Evolutionary conservation across 2,888 invertebrate genomes (phyloP).

Genomic region (Bombylius major): DNA sequence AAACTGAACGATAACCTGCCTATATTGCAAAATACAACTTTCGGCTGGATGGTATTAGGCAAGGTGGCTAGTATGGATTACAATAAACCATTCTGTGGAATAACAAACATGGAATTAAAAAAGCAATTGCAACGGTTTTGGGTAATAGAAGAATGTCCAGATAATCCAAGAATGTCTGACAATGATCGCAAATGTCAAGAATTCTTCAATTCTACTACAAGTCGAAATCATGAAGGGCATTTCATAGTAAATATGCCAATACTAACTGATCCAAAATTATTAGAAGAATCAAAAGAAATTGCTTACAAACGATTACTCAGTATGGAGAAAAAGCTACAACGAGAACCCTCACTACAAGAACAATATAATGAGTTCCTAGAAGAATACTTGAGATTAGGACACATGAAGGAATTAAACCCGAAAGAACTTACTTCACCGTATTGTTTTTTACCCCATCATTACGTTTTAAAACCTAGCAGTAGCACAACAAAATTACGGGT

Average conservation of each 20-base stretch:
- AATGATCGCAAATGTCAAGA: not conserved
- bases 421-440: not conserved
- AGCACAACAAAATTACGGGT: not conserved
- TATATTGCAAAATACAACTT: slow-evolving; percentile 4
- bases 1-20: not conserved
- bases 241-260: not conserved
- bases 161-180: not conserved
- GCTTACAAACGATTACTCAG: too few relatives aligned
- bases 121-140: not conserved
- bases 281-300: too few relatives aligned
- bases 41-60: slow-evolving; percentile 9
- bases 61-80: not conserved
- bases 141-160: not conserved
- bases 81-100: not conserved
- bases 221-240: not conserved
- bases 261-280: too few relatives aligned
- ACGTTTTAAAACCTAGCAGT: not conserved
- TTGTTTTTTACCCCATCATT: not conserved
- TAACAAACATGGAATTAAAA: not conserved
- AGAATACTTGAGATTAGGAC: too few relatives aligned
- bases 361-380: too few relatives aligned
- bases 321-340: too few relatives aligned
- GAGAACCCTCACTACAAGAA: too few relatives aligned
- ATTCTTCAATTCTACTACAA: not conserved
- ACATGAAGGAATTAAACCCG: too few relatives aligned